Conservation (phyloP, 2,888 invertebrate genomes). For the Clivina fossor region DNA sequence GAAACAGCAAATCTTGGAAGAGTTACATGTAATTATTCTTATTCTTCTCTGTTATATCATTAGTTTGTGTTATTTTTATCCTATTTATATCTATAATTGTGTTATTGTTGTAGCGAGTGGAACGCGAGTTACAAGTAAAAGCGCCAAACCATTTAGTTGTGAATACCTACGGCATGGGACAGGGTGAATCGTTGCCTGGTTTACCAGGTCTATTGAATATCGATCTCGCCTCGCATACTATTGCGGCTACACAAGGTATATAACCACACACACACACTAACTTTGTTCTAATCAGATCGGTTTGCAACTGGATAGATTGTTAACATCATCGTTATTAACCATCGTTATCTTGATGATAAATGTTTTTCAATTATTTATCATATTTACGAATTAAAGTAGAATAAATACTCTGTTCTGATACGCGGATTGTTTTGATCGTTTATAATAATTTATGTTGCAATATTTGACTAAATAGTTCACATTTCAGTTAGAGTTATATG, state of each 20-base stretch:
- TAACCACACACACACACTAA: not conserved
- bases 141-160: slow-evolving; percentile 47
- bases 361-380: too few species aligned
- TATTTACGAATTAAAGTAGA: too few species aligned
- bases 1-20: slow-evolving; percentile 71
- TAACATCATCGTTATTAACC: not conserved
- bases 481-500: too few species aligned
- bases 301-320: too few species aligned
- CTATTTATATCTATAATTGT: not conserved
- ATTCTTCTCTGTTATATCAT: slow-evolving; percentile 10
- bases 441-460: too few species aligned
- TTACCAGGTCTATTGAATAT: slow-evolving; percentile 56
- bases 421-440: too few species aligned
- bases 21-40: slow-evolving; percentile 55
- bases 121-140: slow-evolving; percentile 65
- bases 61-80: slow-evolving; percentile 1
- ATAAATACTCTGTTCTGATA: too few species aligned
- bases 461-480: too few species aligned
- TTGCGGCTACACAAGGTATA: slow-evolving; percentile 28
- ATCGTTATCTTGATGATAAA: too few species aligned
- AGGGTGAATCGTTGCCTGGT: slow-evolving; percentile 48
- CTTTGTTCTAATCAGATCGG: too few species aligned
- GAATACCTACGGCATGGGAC: slow-evolving; percentile 41
- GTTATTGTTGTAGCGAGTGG: slow-evolving; percentile 60
- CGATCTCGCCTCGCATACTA: slow-evolving; percentile 49